phyloP scores from a whole-genome alignment of 2,113 vertebrate species.

The Papio anubis region DNA sequence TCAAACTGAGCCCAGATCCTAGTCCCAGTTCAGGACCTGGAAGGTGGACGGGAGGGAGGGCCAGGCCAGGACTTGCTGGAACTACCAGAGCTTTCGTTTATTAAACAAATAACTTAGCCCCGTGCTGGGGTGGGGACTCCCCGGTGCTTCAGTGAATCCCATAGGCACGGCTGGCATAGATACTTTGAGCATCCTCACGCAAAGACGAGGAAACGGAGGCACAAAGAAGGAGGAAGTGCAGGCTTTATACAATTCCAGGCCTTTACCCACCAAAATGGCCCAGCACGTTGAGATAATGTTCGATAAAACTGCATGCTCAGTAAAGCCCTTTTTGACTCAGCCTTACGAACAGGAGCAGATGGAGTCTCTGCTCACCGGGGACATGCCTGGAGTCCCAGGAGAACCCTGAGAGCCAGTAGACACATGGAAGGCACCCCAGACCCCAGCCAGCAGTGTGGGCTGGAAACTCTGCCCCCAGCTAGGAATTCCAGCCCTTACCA shows the following conservation, averaged over 20 bases:
- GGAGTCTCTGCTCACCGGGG: background rate
- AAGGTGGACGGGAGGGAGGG: fast-evolving
- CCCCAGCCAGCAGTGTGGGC: background rate
- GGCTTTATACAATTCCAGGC: fast-evolving
- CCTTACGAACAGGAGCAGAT: too few relatives aligned
- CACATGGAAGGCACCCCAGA: background rate
- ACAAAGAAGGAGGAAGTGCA: fast-evolving
- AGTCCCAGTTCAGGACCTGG: background rate
- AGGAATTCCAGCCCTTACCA: background rate
- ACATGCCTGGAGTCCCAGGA: fast-evolving
- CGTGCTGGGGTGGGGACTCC: fast-evolving
- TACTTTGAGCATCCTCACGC: fast-evolving
- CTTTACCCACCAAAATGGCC: background rate
- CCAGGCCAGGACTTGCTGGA: background rate
- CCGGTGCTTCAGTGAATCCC: fast-evolving
- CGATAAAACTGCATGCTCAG: too few relatives aligned
- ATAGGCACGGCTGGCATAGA: fast-evolving
- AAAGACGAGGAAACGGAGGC: background rate
- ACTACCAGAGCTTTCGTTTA: fast-evolving
- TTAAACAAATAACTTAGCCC: fast-evolving
- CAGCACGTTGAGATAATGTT: background rate
- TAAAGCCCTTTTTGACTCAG: background rate
- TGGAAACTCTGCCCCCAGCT: background rate
- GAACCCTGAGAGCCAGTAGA: background rate
- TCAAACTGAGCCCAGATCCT: background rate